Conservation (phyloP, 1,140 invertebrate species). For the Dreissena polymorpha region DNA sequence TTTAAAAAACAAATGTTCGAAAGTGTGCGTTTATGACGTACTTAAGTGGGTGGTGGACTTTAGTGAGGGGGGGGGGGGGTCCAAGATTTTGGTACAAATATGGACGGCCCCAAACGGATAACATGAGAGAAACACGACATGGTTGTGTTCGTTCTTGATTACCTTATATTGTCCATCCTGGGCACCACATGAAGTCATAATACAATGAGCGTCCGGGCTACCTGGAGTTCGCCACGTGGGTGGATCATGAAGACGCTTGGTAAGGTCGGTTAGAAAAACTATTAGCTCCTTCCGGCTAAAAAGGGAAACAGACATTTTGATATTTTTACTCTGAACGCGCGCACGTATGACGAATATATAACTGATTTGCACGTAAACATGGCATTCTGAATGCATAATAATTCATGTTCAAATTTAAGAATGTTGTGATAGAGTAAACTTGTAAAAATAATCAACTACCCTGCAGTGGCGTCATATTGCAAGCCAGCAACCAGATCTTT, state of each 20-base stretch:
- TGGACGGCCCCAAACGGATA: too few relatives aligned
- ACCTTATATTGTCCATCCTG: slow-evolving; percentile 88
- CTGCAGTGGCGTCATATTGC: slow-evolving; percentile 87
- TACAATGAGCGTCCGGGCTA: slow-evolving; percentile 46
- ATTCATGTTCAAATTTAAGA: too few relatives aligned
- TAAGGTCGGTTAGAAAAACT: slow-evolving; percentile 84
- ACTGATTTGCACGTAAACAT: too few relatives aligned
- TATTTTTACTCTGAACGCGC: not conserved
- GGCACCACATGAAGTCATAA: slow-evolving; percentile 86
- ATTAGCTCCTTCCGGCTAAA: slow-evolving; percentile 82
- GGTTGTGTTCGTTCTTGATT: not conserved
- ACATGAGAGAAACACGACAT: too few relatives aligned
- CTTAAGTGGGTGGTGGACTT: too few relatives aligned
- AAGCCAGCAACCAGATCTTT: slow-evolving; percentile 83
- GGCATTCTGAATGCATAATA: too few relatives aligned
- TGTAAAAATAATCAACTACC: slow-evolving; percentile 78
- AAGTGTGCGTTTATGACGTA: too few relatives aligned
- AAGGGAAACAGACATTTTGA: slow-evolving; percentile 1
- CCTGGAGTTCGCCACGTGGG: slow-evolving; percentile 84
- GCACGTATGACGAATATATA: not conserved
- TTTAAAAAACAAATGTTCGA: too few relatives aligned
- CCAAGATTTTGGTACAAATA: too few relatives aligned
- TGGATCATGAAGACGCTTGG: slow-evolving; percentile 84
- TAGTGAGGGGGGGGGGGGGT: too few relatives aligned
- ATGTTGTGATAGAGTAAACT: not conserved